A percentile compares a stretch with the other conserved stretches of the same genome.
Evolutionary conservation across 2,113 vertebrate species (phyloP).

Genomic region (Mungos mungo): DNA sequence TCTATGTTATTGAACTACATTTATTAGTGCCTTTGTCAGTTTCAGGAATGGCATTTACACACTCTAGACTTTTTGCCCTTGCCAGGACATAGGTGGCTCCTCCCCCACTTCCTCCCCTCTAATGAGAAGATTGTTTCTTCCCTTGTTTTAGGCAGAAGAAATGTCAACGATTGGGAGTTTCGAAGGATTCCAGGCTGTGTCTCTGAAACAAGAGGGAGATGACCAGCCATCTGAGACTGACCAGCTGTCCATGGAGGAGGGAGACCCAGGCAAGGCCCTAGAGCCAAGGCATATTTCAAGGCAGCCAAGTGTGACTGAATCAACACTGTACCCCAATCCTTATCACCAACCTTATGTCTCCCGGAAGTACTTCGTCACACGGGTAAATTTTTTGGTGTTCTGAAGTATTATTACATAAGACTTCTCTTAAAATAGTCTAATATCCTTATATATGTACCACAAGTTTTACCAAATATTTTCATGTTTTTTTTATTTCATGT

Average conservation of each 20-base stretch:
- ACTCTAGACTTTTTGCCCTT: not conserved
- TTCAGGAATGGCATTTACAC: not conserved
- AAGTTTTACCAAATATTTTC: not conserved
- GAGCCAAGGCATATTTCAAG: not conserved
- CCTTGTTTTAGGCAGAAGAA: slow-evolving; percentile 72
- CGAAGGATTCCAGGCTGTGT: slow-evolving; percentile 78
- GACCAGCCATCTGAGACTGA: slow-evolving; percentile 66
- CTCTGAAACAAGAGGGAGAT: slow-evolving; percentile 66
- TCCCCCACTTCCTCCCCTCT: not conserved
- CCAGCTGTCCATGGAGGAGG: not conserved
- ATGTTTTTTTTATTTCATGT: not conserved
- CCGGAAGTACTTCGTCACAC: slow-evolving; percentile 77
- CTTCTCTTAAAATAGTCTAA: not conserved
- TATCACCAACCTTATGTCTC: slow-evolving; percentile 28
- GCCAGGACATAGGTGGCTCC: not conserved
- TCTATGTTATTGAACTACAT: not conserved
- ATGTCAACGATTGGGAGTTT: slow-evolving; percentile 79
- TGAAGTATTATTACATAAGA: not conserved
- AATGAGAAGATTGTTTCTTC: slow-evolving; percentile 67
- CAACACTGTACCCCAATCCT: slow-evolving; percentile 59
- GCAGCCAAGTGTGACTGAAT: slow-evolving; percentile 59
- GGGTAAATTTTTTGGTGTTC: slow-evolving; percentile 66
- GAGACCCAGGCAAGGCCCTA: not conserved
- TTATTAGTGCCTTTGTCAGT: not conserved
- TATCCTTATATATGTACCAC: not conserved